Base-by-base conservation (phyloP, 2,888 invertebrate species). In the Napeogenes sylphis region DNA sequence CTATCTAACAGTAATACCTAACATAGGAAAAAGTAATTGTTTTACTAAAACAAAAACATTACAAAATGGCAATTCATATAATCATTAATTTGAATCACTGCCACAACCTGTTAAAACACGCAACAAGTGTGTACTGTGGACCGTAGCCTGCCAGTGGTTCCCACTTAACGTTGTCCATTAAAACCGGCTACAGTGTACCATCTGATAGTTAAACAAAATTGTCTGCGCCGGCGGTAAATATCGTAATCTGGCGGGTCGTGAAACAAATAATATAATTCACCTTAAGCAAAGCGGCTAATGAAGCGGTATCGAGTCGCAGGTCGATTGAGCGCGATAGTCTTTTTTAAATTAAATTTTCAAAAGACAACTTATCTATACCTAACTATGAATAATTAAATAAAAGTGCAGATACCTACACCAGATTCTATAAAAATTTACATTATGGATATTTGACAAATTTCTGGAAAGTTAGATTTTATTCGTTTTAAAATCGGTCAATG, bases 271-370 rank as follows among this genome's bases (percentile, higher is more conserved):
- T 46, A 46, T 58, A 58, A 45, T 46, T 58, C 58, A 70, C 12
- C 4, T 42, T 30, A 32, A 35, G 38, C 30, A 38, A 53, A 51
- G 21, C 59, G 58, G 59, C 61, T 67, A 67, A 67, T 67, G 67
- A 67, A 67, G 67, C 67, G 59, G 61, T 67, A 65, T 45, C 59
- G 53, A 51, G 67, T 38, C 38, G 55, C 45, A 45, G 54, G 55
- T 46, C 51, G 30, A 12, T 4, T 51, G 30, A 51, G 21, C 51
- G 30, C 51, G 2, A 2, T 21, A 6, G n/a, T 21, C 21, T 10
- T 8, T 8, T n/a, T 51, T 51, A 21, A 21, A 30, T 30, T 8
- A 30, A 51, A 51, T 4, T 2, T 10, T 30, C 10, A 21, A 10
- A 30, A n/a, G 13, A n/a, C 3, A n/a, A 3, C 14, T 14, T 14